phyloP scores from a whole-genome alignment of 2,888 invertebrate genomes.

The Nomada ruficornis region DNA sequence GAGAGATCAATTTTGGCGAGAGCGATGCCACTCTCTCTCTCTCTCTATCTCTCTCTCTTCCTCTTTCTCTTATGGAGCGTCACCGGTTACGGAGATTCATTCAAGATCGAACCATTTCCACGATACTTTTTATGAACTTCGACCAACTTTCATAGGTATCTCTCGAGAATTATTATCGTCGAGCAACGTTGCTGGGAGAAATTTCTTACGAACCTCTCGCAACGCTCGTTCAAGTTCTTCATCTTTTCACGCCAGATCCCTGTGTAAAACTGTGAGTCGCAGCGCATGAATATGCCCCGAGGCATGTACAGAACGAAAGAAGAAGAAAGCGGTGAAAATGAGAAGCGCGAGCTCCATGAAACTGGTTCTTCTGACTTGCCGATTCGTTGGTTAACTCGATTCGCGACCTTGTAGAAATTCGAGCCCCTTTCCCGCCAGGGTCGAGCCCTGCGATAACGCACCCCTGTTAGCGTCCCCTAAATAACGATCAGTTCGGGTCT shows the following conservation, averaged over 20 bases:
- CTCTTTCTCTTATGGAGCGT: neutral
- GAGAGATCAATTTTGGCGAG: neutral
- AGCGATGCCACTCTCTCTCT: neutral
- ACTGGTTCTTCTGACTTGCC: conserved; percentile 69
- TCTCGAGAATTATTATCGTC: conserved; percentile 10
- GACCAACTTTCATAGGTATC: conserved; percentile 15
- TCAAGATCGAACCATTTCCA: conserved; percentile 8
- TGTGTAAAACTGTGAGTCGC: neutral
- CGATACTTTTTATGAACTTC: neutral
- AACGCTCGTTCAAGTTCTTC: neutral
- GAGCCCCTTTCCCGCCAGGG: neutral
- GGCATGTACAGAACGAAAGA: conserved; percentile 15
- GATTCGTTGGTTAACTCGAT: conserved; percentile 24
- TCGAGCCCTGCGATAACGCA: neutral
- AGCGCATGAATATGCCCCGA: conserved; percentile 17
- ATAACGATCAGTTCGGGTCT: conserved; percentile 22
- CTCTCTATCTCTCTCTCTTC: too few relatives aligned
- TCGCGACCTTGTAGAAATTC: conserved; percentile 57
- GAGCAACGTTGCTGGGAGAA: neutral
- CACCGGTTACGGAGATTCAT: neutral
- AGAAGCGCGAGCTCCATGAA: conserved; percentile 67
- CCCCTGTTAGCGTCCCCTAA: too few relatives aligned
- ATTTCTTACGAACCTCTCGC: neutral
- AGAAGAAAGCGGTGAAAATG: conserved; percentile 81
- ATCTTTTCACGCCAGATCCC: neutral